Evolutionary conservation across 2,888 invertebrate species (phyloP).

Genomic region (Ceramica pisi): DNA sequence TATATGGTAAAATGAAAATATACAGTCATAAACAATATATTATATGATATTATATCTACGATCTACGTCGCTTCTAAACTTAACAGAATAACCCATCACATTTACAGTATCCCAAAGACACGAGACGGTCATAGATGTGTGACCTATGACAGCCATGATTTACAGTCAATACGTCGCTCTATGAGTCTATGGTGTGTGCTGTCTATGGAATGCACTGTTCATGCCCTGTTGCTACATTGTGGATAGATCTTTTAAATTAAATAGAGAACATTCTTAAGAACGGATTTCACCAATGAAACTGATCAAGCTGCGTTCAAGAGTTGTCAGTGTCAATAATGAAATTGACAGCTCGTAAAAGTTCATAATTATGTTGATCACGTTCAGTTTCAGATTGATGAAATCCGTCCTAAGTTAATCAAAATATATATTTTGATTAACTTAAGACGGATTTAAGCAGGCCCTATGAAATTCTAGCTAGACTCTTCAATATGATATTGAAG

Average conservation of each 20-base stretch:
- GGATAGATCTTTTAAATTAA: conserved; percentile 15
- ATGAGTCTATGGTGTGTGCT: conserved; percentile 39
- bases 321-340: too few species aligned
- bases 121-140: conserved; percentile 70
- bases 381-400: too few species aligned
- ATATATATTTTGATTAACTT: too few species aligned
- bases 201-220: conserved; percentile 68
- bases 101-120: conserved; percentile 64
- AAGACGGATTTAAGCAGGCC: too few species aligned
- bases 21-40: too few species aligned
- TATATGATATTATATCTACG: too few species aligned
- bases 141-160: conserved; percentile 84
- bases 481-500: neutral
- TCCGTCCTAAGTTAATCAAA: neutral
- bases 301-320: too few species aligned
- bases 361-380: too few species aligned
- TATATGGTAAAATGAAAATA: too few species aligned
- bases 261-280: conserved; percentile 18
- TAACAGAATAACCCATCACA: conserved; percentile 65
- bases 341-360: too few species aligned
- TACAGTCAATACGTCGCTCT: conserved; percentile 77
- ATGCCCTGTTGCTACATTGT: conserved; percentile 33
- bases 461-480: neutral
- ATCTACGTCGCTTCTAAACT: neutral
- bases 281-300: too few species aligned